Conservation (phyloP, 2,888 invertebrate species). For the Phasia obesa region DNA sequence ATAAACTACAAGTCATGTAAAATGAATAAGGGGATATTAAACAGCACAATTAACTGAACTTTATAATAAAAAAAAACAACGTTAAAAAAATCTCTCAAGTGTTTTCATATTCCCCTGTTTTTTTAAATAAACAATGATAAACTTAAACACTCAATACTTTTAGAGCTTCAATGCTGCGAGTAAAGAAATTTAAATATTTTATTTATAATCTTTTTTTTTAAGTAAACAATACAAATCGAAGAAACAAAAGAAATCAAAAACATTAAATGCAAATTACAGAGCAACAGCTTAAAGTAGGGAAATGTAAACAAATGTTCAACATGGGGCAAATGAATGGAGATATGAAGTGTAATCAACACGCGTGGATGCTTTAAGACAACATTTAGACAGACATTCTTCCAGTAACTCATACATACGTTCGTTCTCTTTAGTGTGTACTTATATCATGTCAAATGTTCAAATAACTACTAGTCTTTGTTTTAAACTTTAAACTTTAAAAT, state of each 20-base stretch:
- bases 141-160: conserved; percentile 15
- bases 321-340: conserved; percentile 30
- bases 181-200: conserved; percentile 36
- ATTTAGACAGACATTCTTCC: not conserved
- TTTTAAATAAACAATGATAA: not conserved
- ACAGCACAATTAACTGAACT: not conserved
- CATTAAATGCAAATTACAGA: conserved; percentile 38
- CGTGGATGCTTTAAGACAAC: not conserved
- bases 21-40: not conserved
- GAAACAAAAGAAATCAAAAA: conserved; percentile 42
- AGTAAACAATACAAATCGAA: conserved; percentile 35
- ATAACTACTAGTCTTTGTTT: too few species aligned
- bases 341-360: conserved; percentile 21
- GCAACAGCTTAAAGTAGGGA: not conserved
- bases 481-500: too few species aligned
- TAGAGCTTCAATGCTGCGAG: conserved; percentile 25
- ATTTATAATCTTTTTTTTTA: conserved; percentile 13
- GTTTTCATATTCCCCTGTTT: not conserved
- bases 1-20: conserved; percentile 7
- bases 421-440: not conserved
- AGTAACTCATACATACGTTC: not conserved
- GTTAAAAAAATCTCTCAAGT: not conserved
- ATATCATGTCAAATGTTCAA: too few species aligned
- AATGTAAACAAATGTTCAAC: conserved; percentile 42
- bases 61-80: not conserved